Base-by-base conservation (phyloP, 2,797 vertebrate species). In the Acrossocheilus wenchowensis region DNA sequence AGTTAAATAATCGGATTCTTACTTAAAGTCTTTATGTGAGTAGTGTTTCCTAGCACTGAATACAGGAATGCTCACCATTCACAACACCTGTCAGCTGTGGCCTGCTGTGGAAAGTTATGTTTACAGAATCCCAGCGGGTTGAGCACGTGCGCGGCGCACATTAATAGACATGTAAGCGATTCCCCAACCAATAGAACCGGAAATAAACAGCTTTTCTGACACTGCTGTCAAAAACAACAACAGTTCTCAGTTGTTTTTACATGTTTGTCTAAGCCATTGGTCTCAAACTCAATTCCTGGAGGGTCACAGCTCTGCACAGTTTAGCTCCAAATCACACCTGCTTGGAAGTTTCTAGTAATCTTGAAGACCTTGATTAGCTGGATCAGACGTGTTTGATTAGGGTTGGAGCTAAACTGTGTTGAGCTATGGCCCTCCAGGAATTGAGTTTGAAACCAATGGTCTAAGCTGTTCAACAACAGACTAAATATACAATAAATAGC, bases 21-120 rank as follows among this genome's bases (percentile, higher is more conserved):
- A 1, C n/a, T 2, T 30, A 26, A 17, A 36, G 19, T 57, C 4
- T n/a, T 62, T 11, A 3, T 26, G n/a, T 10, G 36, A 78, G 21
- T 30, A 30, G 57, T 45, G 10, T 36, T n/a, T 30, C 41, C 39
- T 64, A 45, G 15, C 39, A 52, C 4, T 26, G 14, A 52, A 66
- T 15, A 26, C 26, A 52, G 2, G 9, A 83, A 50, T n/a, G 26
- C 19, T 26, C 43, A 41, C 6, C 21, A 21, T 77, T 39, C 26
- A 12, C 43, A 64, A 39, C 14, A 26, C 8, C 17, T 14, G 7
- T 75, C 60, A 64, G n/a, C 71, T 36, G 73, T 68, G 57, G 73
- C 34, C 73, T 43, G 5, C 41, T n/a, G 60, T 54, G 83, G 60
- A 78, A 84, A 78, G 45, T 71, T 78, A 54, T 79, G 64, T 68